Evolutionary conservation across 2,113 vertebrate genomes (phyloP).

Genomic region (Silurus glanis): DNA sequence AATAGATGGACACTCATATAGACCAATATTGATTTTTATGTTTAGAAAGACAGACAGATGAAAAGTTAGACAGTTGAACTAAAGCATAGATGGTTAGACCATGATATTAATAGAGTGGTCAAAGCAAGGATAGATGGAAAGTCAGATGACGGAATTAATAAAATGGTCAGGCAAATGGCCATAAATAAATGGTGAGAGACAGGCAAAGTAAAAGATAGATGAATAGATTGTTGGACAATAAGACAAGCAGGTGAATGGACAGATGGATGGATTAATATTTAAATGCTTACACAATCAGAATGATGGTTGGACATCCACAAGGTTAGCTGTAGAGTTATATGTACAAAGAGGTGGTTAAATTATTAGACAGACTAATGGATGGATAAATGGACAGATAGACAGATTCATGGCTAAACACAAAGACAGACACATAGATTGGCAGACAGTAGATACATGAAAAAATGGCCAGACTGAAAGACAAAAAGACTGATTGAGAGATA

Average conservation of each 20-base stretch:
- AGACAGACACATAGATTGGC: background rate
- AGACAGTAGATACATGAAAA: background rate
- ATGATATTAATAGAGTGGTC: background rate
- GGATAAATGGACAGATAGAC: background rate
- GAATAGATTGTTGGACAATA: background rate
- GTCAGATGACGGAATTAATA: background rate
- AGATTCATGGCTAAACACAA: background rate
- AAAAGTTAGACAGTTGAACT: background rate
- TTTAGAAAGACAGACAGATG: background rate
- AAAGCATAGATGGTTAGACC: background rate
- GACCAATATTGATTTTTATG: background rate
- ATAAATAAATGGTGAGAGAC: background rate
- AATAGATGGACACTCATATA: background rate
- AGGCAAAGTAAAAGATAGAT: background rate
- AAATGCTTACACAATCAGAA: background rate
- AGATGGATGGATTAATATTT: background rate
- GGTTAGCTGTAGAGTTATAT: background rate
- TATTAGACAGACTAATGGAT: background rate
- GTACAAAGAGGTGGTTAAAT: background rate
- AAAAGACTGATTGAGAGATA: too few relatives aligned
- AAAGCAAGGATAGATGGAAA: background rate
- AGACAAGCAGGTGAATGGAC: background rate
- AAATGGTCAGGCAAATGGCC: background rate
- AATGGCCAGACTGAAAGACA: background rate
- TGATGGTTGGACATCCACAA: background rate